Evolutionary conservation across 2,888 invertebrate species (phyloP), one percentile per base, ranked within the genome.

Genomic region (Trisateles emortualis): DNA sequence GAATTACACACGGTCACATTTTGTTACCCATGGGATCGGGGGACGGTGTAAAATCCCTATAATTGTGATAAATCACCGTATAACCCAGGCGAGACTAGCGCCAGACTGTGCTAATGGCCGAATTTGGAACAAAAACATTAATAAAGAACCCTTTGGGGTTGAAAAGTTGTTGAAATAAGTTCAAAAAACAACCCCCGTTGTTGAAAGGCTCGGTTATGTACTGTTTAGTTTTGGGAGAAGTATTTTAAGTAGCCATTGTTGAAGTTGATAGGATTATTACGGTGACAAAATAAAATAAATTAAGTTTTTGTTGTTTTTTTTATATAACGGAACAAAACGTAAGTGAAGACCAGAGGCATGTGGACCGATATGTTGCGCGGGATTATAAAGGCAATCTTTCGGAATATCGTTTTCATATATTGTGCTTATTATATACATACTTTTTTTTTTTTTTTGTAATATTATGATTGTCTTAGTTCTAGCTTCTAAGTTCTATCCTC

Each of bases 31-130:
- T 26, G 22, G 52, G 44, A 32, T 24, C 59, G 59, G 51, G 57
- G 62, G 64, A 62, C 67, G 59, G 29, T 29, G 32, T 67, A 51
- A 73, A 79, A 83, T 79, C 81, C 82, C 81, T 78, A 81, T 88
- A 89, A 90, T 90, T 88, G 88, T 90, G 87, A 90, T 88, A 88
- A 88, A 90, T 89, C 80, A 85, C 84, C 83, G 71, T 79, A 79
- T 85, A 85, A 82, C 81, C 76, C 78, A 49, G 47, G 9, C 51
- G 79, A 78, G 83, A 81, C 81, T 75, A 77, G 81, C 82, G 78
- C 74, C 90, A 87, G 87, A 73, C 88, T 84, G 90, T 67, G 80
- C 81, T 89, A 90, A 90, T 87, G 88, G 88, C 76, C 69, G 71
- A 76, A 81, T 86, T 86, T 78, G 77, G 78, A 74, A 72, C 72